Percentiles rank a stretch among this genome's conserved stretches.
These are phyloP conservation scores for Esox lucius DNA, from an alignment of 2,797 vertebrate genomes.

Conservation along the genomic window DNA sequence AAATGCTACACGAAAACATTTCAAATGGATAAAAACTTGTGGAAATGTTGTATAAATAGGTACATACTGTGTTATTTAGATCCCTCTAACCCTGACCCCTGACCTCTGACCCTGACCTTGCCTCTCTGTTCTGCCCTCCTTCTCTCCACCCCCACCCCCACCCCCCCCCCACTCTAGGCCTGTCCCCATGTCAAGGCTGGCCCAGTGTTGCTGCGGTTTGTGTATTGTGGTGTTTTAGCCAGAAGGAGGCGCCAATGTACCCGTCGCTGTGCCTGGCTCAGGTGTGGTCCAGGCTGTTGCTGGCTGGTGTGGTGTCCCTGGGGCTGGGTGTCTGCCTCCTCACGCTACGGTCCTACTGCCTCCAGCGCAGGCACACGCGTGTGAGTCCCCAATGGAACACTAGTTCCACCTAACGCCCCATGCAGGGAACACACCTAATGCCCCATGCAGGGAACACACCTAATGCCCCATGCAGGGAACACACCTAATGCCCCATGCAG, in stretches of 20 bases:
- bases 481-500: no score
- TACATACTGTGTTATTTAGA: no score
- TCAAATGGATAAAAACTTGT: no score
- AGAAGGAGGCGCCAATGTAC: constrained; percentile 59
- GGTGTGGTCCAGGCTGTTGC: constrained; percentile 44
- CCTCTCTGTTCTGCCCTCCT: background rate
- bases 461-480: no score
- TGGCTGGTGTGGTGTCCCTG: constrained; percentile 51
- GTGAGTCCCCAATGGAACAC: constrained; percentile 35
- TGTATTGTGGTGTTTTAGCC: constrained; percentile 60
- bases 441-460: no score
- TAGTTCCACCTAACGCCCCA: no score
- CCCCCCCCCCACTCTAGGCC: constrained; percentile 19
- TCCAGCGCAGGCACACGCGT: constrained; percentile 26
- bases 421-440: no score
- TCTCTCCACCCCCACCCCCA: background rate
- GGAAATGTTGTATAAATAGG: no score
- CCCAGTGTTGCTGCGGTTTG: constrained; percentile 33
- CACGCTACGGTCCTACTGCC: constrained; percentile 32
- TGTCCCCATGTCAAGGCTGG: constrained; percentile 30
- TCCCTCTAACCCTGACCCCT: no score
- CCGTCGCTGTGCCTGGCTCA: constrained; percentile 38
- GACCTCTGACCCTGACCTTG: no score
- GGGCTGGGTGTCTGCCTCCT: constrained; percentile 36
- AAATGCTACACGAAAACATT: no score